Evolutionary conservation across 2,797 vertebrate species (phyloP), one percentile per base, ranked within the genome.

Genomic region (Eleutherodactylus coqui): DNA sequence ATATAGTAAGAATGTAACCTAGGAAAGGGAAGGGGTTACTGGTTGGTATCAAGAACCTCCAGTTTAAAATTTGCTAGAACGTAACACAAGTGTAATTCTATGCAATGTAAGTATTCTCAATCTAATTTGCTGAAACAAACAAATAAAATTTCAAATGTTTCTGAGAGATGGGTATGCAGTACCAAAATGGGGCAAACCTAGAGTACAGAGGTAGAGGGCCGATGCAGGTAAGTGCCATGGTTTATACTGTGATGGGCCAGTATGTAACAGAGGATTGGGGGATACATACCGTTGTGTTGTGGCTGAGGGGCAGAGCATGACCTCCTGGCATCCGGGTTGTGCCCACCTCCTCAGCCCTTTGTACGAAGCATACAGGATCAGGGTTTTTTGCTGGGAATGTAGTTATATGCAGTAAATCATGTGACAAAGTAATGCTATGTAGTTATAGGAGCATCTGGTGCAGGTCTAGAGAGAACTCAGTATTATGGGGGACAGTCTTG

Each of bases 131-230:
- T 69, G 24, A 75, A 81, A 55, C 10, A 62, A 38, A 67, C 51
- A 88, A 75, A 73, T 85, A 92, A 89, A 70, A 88, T 93, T 91
- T 92, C 93, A 92, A 88, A 92, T 93, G 93, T 92, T 94, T 93
- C 93, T 90, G 92, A 94, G 91, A 91, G 90, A 29, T 82, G 92
- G 91, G 92, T 92, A 89, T 93, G 91, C 93, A 91, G 92, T 92
- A 91, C 92, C 92, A 90, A 92, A 91, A 89, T 89, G 89, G 91
- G 43, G 82, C 90, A 92, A 91, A 88, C 86, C 90, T 90, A 88
- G 29, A 89, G 81, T 90, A 90, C 90, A 47, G 89, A 89, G 86
- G 88, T 79, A 87, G 87, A 90, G 92, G 90, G 38, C 89, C 79
- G 90, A 79, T 87, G 85, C 91, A 92, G 94, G 94, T 93, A 91